Percentiles rank a stretch among this genome's conserved stretches.
These are phyloP conservation scores for Scarus forsteni DNA, from an alignment of 2,797 vertebrate species.

Conservation along the genomic window DNA sequence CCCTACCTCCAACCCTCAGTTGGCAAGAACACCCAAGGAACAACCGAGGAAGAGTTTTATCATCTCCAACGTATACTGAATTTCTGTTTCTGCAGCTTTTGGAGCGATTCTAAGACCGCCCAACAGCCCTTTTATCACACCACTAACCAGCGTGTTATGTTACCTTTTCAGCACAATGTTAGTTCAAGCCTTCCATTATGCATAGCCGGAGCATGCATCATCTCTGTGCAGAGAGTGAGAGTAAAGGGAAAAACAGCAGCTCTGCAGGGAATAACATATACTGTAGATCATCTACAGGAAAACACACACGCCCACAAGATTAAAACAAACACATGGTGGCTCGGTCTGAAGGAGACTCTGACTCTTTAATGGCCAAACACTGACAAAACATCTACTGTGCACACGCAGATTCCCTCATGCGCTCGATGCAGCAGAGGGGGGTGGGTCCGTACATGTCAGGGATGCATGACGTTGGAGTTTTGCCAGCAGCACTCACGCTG, in stretches of 20 bases:
- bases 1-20: constrained; percentile 39
- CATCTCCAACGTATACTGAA: constrained; percentile 47
- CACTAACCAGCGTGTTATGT: constrained; percentile 43
- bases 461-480: constrained; percentile 2
- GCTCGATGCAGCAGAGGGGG: constrained; percentile 19
- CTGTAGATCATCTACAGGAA: constrained; percentile 25
- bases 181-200: constrained; percentile 48
- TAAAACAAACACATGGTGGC: constrained; percentile 41
- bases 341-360: constrained; percentile 1
- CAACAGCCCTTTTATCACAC: constrained; percentile 35
- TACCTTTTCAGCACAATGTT: constrained; percentile 31
- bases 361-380: constrained; percentile 18
- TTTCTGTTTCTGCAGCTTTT: constrained; percentile 37
- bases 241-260: constrained; percentile 40
- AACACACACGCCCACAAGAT: constrained; percentile 13
- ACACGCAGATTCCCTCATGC: constrained; percentile 1
- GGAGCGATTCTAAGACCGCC: constrained; percentile 68
- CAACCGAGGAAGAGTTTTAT: constrained; percentile 33
- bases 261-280: constrained; percentile 33
- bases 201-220: constrained; percentile 34
- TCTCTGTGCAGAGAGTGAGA: constrained; percentile 20
- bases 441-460: constrained; percentile 30
- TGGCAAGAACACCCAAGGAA: not conserved
- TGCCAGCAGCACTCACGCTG: not conserved
- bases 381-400: constrained; percentile 6